Percentiles rank a stretch among this genome's conserved stretches.
Conservation (phyloP, 2,113 vertebrate species). For the Brevimyrus niger region DNA sequence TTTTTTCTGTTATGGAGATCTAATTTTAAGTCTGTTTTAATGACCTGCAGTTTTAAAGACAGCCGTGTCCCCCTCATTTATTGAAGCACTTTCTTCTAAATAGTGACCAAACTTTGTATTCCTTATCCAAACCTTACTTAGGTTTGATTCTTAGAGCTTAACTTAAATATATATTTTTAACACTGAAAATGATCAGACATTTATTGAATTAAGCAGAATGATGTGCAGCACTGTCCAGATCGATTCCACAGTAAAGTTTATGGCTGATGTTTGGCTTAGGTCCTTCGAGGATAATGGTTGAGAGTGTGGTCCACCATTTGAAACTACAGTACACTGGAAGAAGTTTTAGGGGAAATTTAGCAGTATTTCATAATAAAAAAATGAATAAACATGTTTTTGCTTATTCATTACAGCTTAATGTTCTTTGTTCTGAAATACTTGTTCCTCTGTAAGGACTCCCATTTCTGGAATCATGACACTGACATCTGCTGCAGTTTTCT, state of each 20-base stretch:
- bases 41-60: conserved; percentile 31
- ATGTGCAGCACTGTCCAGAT: background rate
- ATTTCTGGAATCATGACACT: background rate
- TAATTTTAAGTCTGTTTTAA: conserved; percentile 39
- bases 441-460: background rate
- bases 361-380: conserved; percentile 66
- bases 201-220: conserved; percentile 11
- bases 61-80: conserved; percentile 46
- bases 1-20: conserved; percentile 33
- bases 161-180: conserved; percentile 13
- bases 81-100: conserved; percentile 61
- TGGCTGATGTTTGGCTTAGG: background rate
- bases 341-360: conserved; percentile 52
- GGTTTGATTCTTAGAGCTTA: conserved; percentile 14
- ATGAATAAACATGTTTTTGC: conserved; percentile 44
- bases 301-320: conserved; percentile 4
- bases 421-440: background rate
- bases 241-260: background rate
- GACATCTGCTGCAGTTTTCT: background rate
- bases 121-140: background rate
- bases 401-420: background rate
- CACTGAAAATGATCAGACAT: conserved; percentile 2
- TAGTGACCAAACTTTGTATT: conserved; percentile 40
- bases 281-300: background rate
- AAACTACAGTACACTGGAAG: conserved; percentile 61